These are phyloP conservation scores for Epistrophe grossulariae DNA, from an alignment of 2,888 invertebrate species.

Conservation along the genomic window DNA sequence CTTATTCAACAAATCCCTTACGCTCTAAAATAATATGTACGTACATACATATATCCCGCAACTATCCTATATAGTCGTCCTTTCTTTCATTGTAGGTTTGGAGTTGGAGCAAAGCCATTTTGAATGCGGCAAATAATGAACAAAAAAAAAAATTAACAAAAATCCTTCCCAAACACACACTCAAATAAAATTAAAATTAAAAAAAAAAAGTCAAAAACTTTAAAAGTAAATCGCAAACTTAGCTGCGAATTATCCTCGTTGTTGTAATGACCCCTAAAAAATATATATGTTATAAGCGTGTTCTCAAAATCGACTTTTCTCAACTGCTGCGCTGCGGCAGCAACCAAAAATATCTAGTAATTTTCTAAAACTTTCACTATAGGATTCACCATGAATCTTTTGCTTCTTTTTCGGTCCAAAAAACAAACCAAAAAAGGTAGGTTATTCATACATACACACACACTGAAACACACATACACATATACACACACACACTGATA, in stretches of 20 bases:
- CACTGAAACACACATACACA: background rate
- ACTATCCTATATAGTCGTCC: background rate
- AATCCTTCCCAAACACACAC: constrained; percentile 3
- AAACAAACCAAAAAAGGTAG: constrained; percentile 7
- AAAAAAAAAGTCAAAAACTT: constrained; percentile 38
- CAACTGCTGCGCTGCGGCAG: constrained; percentile 69
- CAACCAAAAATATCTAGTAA: constrained; percentile 35
- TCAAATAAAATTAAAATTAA: background rate
- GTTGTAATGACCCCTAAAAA: constrained; percentile 66
- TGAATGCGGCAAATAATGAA: constrained; percentile 47
- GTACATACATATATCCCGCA: background rate
- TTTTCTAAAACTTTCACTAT: constrained; percentile 45
- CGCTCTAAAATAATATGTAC: background rate
- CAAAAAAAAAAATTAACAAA: background rate
- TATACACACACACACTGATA: background rate
- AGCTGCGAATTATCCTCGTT: constrained; percentile 31
- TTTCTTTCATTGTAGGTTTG: background rate
- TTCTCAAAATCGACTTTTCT: constrained; percentile 66
- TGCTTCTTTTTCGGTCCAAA: background rate
- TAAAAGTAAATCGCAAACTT: constrained; percentile 61
- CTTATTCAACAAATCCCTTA: constrained; percentile 24
- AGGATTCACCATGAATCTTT: constrained; percentile 11
- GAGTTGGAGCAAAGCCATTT: constrained; percentile 53
- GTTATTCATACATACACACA: background rate
- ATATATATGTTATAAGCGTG: constrained; percentile 29